These are phyloP conservation scores for Leptosomus discolor DNA, from an alignment of 2,113 vertebrate genomes.

Conservation along the genomic window DNA sequence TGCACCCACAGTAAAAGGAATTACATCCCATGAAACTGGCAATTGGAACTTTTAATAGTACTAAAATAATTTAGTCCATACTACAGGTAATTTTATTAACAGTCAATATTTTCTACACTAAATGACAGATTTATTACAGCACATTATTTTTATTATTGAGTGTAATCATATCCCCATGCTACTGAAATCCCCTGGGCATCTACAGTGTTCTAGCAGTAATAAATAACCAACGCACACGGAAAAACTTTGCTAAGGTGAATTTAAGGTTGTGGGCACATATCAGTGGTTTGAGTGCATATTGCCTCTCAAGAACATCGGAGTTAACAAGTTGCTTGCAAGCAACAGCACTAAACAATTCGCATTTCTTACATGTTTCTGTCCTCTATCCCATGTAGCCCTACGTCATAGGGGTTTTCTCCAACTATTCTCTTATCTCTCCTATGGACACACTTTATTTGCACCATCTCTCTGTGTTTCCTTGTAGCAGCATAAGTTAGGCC, in stretches of 20 bases:
- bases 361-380: neutral
- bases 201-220: conserved; percentile 32
- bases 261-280: conserved; percentile 49
- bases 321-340: neutral
- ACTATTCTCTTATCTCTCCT: neutral
- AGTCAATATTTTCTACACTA: conserved; percentile 62
- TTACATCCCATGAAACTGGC: neutral
- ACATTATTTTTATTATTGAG: conserved; percentile 66
- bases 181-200: conserved; percentile 49
- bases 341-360: neutral
- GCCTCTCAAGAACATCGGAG: conserved; percentile 12
- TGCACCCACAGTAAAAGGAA: neutral
- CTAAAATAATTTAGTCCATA: conserved; percentile 57
- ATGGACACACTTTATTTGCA: neutral
- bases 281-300: conserved; percentile 5
- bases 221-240: conserved; percentile 41
- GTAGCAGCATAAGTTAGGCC: neutral
- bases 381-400: accelerated
- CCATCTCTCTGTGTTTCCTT: neutral
- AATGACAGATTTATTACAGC: conserved; percentile 62
- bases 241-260: conserved; percentile 55
- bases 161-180: conserved; percentile 61
- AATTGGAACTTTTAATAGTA: conserved; percentile 52
- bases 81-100: conserved; percentile 55
- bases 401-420: neutral